phyloP scores from a whole-genome alignment of 2,113 vertebrate genomes.

The Herpailurus yagouaroundi region DNA sequence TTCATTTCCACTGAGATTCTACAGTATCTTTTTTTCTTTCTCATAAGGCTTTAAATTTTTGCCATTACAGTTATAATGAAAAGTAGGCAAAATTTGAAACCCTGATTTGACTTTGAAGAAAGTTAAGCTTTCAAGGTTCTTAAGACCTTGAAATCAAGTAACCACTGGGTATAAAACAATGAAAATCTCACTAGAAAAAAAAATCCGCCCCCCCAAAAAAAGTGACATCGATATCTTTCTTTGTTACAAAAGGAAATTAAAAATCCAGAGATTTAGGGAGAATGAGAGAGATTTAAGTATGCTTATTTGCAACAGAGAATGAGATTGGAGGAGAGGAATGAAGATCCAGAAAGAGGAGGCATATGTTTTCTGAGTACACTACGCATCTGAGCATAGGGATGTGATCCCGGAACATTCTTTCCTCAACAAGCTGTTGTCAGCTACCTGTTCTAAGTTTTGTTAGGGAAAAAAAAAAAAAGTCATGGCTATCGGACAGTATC shows the following conservation, averaged over 20 bases:
- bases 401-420: background rate
- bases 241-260: background rate
- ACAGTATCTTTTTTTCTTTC: background rate
- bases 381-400: background rate
- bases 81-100: conserved; percentile 56
- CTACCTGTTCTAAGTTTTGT: background rate
- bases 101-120: background rate
- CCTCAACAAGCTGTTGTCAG: background rate
- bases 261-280: background rate
- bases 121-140: background rate
- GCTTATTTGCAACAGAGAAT: background rate
- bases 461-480: background rate
- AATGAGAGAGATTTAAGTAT: background rate
- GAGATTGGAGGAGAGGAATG: background rate
- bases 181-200: background rate
- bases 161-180: rapidly evolving
- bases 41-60: background rate
- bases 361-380: background rate
- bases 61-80: background rate
- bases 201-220: background rate
- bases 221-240: background rate
- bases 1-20: background rate
- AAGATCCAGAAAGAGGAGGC: background rate
- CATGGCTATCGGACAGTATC: background rate
- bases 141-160: background rate